Conservation (phyloP, 2,797 vertebrate genomes). For the Catamblyrhynchus diadema region DNA sequence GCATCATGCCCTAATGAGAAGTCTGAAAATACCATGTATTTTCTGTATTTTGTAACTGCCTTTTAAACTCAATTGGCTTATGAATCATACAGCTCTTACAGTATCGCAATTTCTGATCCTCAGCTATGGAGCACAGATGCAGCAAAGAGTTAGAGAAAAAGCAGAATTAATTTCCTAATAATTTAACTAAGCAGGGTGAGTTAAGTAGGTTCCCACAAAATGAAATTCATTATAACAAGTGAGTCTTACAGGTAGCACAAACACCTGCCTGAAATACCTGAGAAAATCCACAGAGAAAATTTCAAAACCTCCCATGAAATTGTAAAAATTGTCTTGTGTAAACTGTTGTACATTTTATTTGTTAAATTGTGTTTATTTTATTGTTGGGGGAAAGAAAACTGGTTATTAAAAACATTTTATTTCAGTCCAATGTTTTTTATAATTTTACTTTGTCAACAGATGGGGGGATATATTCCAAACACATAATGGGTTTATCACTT, state of each 20-base stretch:
- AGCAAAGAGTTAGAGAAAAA: background rate
- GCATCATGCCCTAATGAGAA: background rate
- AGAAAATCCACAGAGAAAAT: background rate
- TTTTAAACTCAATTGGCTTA: background rate
- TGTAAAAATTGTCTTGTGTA: background rate
- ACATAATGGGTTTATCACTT: constrained; percentile 11
- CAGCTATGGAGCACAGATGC: background rate
- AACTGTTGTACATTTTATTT: background rate
- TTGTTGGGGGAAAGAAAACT: background rate
- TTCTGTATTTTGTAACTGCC: background rate
- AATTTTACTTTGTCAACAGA: constrained; percentile 45
- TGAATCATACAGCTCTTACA: background rate
- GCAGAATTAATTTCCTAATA: constrained; percentile 22
- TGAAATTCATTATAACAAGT: background rate
- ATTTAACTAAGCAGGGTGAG: constrained; percentile 13
- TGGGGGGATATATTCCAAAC: background rate
- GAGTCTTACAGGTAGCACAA: background rate
- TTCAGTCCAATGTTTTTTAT: constrained; percentile 17
- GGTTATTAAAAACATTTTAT: constrained; percentile 32
- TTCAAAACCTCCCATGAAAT: background rate
- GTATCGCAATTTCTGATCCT: background rate
- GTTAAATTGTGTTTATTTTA: background rate
- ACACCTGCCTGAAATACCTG: constrained; percentile 41
- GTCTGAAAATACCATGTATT: background rate
- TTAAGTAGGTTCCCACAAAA: background rate